Conservation (phyloP, 1,140 invertebrate genomes). For the Triops cancriformis region DNA sequence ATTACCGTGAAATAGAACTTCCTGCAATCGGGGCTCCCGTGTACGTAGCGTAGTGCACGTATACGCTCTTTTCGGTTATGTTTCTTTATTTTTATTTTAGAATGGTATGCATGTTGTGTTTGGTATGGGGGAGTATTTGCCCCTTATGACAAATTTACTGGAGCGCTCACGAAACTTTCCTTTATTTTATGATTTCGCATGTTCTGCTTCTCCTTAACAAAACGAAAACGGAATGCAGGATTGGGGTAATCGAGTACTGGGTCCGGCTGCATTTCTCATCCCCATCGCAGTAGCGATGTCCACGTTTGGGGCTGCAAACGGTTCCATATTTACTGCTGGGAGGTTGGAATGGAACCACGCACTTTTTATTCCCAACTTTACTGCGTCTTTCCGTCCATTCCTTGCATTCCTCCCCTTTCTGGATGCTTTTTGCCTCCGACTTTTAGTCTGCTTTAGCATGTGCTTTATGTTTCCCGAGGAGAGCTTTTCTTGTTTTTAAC, state of each 20-base stretch:
- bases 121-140: no score
- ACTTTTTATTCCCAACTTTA: background rate
- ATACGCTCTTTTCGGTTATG: background rate
- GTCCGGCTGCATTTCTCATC: constrained; percentile 51
- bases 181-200: constrained; percentile 4
- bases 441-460: constrained; percentile 17
- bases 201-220: background rate
- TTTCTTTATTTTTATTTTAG: no score
- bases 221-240: background rate
- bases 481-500: no score
- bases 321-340: constrained; percentile 63
- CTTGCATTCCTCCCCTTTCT: background rate
- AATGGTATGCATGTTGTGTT: no score
- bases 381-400: background rate
- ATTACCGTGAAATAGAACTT: no score
- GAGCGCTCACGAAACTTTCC: background rate
- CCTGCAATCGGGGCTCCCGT: no score
- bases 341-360: constrained; percentile 39
- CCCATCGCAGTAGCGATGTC: constrained; percentile 63
- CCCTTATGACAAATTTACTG: background rate
- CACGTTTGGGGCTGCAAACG: constrained; percentile 65
- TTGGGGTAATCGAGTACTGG: constrained; percentile 37
- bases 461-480: no score
- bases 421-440: background rate
- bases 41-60: no score